Conservation (phyloP, 2,797 vertebrate species). For the Limosa lapponica region DNA sequence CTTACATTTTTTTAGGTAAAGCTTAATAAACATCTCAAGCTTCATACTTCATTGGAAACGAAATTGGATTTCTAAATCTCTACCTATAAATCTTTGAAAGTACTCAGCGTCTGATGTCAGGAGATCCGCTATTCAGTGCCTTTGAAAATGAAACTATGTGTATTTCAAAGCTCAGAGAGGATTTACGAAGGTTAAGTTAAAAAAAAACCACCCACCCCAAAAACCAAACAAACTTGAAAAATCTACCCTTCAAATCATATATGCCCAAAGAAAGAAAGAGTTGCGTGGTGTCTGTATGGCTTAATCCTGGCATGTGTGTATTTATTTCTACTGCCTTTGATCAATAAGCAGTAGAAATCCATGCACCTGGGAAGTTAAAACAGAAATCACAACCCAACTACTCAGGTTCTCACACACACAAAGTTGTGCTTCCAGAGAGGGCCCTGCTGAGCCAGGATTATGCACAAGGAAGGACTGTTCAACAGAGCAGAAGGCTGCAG, state of each 20-base stretch:
- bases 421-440: background rate
- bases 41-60: background rate
- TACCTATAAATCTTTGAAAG: background rate
- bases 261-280: background rate
- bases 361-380: background rate
- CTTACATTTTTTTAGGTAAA: background rate
- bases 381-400: background rate
- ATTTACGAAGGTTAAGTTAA: background rate
- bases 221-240: background rate
- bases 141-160: background rate
- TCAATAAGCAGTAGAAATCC: constrained; percentile 3
- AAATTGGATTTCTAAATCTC: background rate
- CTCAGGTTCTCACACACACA: background rate
- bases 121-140: background rate
- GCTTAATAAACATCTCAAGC: background rate
- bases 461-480: background rate
- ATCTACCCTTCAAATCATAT: background rate
- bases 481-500: background rate
- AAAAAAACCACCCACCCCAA: background rate
- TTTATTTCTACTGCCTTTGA: constrained; percentile 19
- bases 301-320: background rate
- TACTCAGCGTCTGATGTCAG: background rate
- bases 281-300: background rate
- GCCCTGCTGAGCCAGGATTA: background rate
- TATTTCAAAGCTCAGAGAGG: background rate